Conservation (phyloP, 2,113 vertebrate genomes). For the Sapajus apella region DNA sequence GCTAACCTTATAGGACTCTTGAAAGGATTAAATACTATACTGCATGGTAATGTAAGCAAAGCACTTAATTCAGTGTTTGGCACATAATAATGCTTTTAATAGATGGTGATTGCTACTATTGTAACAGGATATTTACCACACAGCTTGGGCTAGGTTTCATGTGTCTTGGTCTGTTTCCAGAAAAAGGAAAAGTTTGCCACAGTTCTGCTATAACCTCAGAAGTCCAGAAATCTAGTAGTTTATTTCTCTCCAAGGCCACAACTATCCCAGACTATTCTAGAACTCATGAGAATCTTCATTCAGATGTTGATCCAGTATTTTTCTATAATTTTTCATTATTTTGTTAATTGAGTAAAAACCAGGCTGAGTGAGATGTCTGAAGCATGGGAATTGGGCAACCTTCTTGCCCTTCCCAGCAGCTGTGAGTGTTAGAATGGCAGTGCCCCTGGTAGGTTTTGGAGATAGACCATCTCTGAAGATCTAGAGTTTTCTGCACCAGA, state of each 20-base stretch:
- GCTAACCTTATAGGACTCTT: background rate
- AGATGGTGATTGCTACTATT: too few relatives aligned
- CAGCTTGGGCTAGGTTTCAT: background rate
- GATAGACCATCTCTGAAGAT: background rate
- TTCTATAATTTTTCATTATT: background rate
- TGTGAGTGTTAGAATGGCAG: background rate
- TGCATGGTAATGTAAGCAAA: background rate
- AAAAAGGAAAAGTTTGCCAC: background rate
- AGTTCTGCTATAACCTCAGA: background rate
- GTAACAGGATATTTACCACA: background rate
- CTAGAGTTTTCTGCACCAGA: background rate
- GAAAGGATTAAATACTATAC: background rate
- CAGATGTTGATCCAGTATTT: background rate
- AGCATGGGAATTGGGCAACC: background rate
- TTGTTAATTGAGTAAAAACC: background rate
- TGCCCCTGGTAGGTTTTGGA: background rate
- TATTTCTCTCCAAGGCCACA: background rate
- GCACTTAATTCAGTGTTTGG: background rate
- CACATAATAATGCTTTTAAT: background rate
- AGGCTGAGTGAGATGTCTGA: background rate
- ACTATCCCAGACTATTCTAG: background rate
- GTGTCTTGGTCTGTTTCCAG: background rate
- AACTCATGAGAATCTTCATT: background rate
- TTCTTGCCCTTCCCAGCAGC: background rate
- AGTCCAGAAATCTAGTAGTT: background rate